Evolutionary conservation across 2,888 invertebrate genomes (phyloP).

Genomic region (Pycnomerus fuliginosus): DNA sequence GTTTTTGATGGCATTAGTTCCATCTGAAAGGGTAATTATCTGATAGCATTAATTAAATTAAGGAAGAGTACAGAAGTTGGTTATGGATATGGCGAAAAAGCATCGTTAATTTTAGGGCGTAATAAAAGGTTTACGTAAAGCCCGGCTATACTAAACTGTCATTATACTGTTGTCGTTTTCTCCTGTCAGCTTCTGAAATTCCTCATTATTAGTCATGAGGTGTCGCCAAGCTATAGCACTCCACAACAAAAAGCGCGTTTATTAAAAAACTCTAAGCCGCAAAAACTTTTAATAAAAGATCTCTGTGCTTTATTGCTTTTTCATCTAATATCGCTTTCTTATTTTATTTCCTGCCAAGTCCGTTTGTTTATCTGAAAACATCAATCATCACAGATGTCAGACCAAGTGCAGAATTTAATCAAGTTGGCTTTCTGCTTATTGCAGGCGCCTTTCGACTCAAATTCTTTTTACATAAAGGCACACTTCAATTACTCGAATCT

Average conservation of each 20-base stretch:
- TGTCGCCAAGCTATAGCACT: constrained; percentile 31
- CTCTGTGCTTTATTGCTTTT: constrained; percentile 42
- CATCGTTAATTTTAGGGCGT: constrained; percentile 14
- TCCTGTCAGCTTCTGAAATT: constrained; percentile 24
- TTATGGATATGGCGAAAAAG: constrained; percentile 8
- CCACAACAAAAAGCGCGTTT: constrained; percentile 39
- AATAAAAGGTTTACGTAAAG: constrained; percentile 19
- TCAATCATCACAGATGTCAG: constrained; percentile 48
- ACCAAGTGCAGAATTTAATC: constrained; percentile 47
- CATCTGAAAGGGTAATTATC: constrained; percentile 12
- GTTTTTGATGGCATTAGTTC: neutral
- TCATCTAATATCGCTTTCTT: constrained; percentile 45
- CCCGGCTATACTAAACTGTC: constrained; percentile 18
- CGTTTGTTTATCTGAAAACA: constrained; percentile 47
- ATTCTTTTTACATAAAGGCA: constrained; percentile 12
- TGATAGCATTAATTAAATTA: constrained; percentile 19
- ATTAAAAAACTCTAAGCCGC: constrained; percentile 44
- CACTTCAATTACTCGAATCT: constrained; percentile 21
- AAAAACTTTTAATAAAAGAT: constrained; percentile 49
- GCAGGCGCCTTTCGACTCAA: constrained; percentile 15
- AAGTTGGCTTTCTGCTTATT: constrained; percentile 36
- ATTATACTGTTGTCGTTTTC: constrained; percentile 27
- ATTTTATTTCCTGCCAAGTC: constrained; percentile 38
- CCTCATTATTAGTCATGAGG: constrained; percentile 41
- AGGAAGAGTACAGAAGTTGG: neutral